A percentile compares a stretch with the other conserved stretches of the same genome.
These are phyloP conservation scores for Chrysemys picta DNA, from an alignment of 2,113 vertebrate genomes.

Conservation along the genomic window DNA sequence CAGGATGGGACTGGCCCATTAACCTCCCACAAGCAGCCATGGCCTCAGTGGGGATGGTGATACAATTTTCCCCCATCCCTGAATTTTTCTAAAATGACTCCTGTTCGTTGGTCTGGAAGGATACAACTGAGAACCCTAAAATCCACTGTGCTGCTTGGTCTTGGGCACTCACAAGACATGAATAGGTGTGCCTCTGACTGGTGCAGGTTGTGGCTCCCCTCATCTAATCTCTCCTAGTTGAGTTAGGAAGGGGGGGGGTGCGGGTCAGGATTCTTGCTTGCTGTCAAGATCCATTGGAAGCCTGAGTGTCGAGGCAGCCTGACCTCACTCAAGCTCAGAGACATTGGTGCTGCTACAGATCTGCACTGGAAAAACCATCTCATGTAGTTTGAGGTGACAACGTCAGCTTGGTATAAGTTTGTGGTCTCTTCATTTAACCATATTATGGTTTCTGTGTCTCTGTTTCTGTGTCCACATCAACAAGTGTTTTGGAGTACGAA, in stretches of 20 bases:
- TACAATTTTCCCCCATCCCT: too few relatives aligned
- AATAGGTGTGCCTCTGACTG: background rate
- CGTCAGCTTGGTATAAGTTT: background rate
- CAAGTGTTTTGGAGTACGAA: background rate
- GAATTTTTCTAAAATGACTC: too few relatives aligned
- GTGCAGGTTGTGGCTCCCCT: background rate
- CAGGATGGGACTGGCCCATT: too few relatives aligned
- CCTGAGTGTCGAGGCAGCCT: rapidly evolving
- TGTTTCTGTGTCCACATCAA: background rate
- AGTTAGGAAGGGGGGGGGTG: rapidly evolving
- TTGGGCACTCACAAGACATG: background rate
- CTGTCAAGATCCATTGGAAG: background rate
- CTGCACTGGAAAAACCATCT: background rate
- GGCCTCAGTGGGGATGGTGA: too few relatives aligned
- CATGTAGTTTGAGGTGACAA: background rate
- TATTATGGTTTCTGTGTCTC: background rate
- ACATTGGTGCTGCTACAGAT: background rate
- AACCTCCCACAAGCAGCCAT: too few relatives aligned
- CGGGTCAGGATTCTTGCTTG: background rate
- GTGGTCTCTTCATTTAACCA: background rate
- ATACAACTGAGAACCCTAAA: too few relatives aligned
- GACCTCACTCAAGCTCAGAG: too few relatives aligned
- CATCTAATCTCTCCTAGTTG: background rate
- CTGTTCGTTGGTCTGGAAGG: too few relatives aligned
- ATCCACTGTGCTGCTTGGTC: background rate